Conservation (phyloP, 2,113 vertebrate genomes). For the Oriolus oriolus region DNA sequence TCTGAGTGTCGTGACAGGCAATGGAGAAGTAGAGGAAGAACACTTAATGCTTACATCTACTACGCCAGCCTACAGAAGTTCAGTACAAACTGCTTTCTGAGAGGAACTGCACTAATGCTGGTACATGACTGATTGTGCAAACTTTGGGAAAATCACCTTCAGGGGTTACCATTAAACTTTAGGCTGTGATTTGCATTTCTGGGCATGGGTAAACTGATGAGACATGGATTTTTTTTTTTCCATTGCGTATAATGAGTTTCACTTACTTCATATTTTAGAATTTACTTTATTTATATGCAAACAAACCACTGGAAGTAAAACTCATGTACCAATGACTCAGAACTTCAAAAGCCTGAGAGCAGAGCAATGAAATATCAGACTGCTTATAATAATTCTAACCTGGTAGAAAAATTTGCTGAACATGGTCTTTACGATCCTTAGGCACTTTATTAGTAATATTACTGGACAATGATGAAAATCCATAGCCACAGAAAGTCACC, state of each 20-base stretch:
- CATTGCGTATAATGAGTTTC: not conserved
- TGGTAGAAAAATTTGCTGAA: constrained; percentile 19
- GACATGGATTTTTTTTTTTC: not conserved
- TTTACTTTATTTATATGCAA: not conserved
- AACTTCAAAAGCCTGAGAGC: not conserved
- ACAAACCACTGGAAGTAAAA: not conserved
- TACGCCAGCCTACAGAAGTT: not conserved
- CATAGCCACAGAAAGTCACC: not conserved
- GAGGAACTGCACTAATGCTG: not conserved
- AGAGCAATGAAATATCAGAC: not conserved
- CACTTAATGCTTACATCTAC: not conserved
- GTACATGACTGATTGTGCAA: not conserved
- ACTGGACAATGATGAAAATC: constrained; percentile 13
- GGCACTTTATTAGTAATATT: not conserved
- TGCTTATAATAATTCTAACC: not conserved
- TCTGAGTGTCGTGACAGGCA: not conserved
- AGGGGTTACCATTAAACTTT: not conserved
- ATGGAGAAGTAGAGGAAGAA: not conserved
- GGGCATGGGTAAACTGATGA: not conserved
- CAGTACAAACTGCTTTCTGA: not conserved
- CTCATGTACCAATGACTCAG: not conserved
- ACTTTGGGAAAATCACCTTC: not conserved
- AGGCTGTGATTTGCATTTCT: not conserved
- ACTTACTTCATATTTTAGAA: not conserved
- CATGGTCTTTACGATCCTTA: not conserved